These are phyloP conservation scores for Teleiodes luculella DNA, from an alignment of 2,888 invertebrate species.

Conservation along the genomic window DNA sequence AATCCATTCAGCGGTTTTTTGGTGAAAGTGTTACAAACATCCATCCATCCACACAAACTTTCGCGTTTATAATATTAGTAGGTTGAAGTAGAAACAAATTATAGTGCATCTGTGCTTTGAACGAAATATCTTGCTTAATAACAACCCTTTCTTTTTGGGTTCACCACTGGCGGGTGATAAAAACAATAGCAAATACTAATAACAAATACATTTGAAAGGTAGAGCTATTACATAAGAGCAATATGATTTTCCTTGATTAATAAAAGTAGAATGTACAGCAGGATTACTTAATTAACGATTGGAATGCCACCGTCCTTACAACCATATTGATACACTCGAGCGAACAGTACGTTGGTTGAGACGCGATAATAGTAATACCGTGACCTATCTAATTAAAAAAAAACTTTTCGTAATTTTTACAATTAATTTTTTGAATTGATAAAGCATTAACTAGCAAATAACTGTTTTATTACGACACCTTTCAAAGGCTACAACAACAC, in stretches of 20 bases:
- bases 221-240: neutral
- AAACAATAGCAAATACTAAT: too few relatives aligned
- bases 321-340: neutral
- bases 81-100: too few relatives aligned
- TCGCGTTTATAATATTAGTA: too few relatives aligned
- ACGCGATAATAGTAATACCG: neutral
- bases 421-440: neutral
- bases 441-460: neutral
- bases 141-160: too few relatives aligned
- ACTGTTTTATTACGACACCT: neutral
- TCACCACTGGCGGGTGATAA: too few relatives aligned
- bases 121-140: too few relatives aligned
- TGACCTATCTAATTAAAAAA: neutral
- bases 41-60: too few relatives aligned
- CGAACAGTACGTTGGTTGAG: neutral
- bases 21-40: too few relatives aligned
- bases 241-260: conserved; percentile 1
- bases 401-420: neutral
- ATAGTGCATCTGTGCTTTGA: too few relatives aligned
- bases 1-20: too few relatives aligned
- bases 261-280: conserved; percentile 1
- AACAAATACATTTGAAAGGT: too few relatives aligned
- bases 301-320: conserved; percentile 12
- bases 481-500: too few relatives aligned
- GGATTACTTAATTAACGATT: neutral